Conservation (phyloP, 2,113 vertebrate species). For the Sporophila hypoxantha region DNA sequence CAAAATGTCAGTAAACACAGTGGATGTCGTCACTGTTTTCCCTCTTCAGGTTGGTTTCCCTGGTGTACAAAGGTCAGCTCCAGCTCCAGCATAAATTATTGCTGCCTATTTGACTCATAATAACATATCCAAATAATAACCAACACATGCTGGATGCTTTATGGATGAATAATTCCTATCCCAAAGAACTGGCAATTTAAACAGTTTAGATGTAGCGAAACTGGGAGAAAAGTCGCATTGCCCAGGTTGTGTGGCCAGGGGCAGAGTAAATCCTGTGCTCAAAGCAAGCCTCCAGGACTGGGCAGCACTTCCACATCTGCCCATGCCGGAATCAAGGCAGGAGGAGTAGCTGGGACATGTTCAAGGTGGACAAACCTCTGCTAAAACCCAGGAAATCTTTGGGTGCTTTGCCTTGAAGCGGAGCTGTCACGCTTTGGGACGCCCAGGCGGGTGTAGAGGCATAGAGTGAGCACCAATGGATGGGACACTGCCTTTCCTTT, state of each 20-base stretch:
- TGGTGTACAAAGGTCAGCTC: constrained; percentile 51
- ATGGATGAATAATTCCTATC: constrained; percentile 21
- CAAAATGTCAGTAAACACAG: constrained; percentile 52
- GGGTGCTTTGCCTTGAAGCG: fast-evolving
- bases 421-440: fast-evolving
- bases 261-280: neutral
- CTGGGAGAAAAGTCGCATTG: neutral
- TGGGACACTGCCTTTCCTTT: fast-evolving
- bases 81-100: constrained; percentile 52
- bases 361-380: neutral
- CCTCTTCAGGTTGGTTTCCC: constrained; percentile 58
- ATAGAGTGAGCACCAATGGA: fast-evolving
- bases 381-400: neutral
- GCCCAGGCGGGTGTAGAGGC: fast-evolving
- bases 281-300: neutral
- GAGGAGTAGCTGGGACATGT: neutral
- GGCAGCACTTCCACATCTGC: neutral
- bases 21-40: constrained; percentile 42
- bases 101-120: constrained; percentile 49
- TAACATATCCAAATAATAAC: constrained; percentile 51
- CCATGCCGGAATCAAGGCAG: neutral
- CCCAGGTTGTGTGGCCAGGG: neutral
- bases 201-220: neutral
- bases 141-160: constrained; percentile 46
- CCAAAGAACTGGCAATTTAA: constrained; percentile 23